phyloP scores from a whole-genome alignment of 92 coral and sea anemone genomes.

The Zoanthus sociatus region DNA sequence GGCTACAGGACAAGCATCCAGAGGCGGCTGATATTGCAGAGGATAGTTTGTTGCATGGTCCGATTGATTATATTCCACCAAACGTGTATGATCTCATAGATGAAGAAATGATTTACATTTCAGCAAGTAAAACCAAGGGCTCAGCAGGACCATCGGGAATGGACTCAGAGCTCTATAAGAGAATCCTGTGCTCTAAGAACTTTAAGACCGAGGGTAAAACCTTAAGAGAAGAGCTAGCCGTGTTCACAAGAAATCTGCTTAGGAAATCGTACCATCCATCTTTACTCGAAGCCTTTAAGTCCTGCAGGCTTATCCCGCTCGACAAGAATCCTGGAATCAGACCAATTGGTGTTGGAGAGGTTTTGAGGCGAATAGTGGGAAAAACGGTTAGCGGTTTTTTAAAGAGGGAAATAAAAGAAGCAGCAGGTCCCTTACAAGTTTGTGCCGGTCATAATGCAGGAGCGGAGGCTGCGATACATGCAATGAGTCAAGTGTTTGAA shows the following conservation, averaged over 20 bases:
- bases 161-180: neutral
- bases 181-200: constrained; percentile 1
- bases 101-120: constrained; percentile 33
- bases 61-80: constrained; percentile 57
- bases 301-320: no score
- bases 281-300: no score
- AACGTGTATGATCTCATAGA: constrained; percentile 44
- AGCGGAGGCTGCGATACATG: no score
- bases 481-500: no score
- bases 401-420: neutral
- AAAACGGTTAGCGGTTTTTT: neutral
- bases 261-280: neutral
- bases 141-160: neutral
- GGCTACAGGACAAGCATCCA: constrained; percentile 59
- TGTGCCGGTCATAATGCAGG: constrained; percentile 18
- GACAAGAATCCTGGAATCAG: no score
- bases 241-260: neutral
- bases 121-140: constrained; percentile 24
- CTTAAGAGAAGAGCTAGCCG: neutral
- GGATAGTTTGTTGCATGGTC: constrained; percentile 58
- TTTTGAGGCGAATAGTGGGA: no score
- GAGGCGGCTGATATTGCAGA: neutral
- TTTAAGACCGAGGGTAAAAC: neutral
- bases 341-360: no score
- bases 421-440: constrained; percentile 31